Conservation (phyloP, 53 echinoderm and acorn worm species). For the Crossaster papposus region DNA sequence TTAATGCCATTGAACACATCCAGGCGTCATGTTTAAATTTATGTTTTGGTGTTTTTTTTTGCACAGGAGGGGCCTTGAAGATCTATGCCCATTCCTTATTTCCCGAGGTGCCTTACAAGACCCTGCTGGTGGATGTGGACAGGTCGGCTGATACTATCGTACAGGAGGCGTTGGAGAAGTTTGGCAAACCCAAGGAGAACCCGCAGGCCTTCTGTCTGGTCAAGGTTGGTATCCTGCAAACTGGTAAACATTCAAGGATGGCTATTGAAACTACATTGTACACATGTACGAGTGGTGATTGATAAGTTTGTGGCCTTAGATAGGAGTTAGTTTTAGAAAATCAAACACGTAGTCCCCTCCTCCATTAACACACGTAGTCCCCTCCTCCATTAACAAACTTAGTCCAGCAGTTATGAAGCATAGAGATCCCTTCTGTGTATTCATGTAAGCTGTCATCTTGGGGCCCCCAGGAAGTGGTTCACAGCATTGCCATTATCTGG, state of each 20-base stretch:
- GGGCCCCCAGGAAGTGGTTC: no score
- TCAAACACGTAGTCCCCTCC: no score
- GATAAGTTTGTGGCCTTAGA: no score
- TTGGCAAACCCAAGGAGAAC: conserved; percentile 85
- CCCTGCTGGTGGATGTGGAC: conserved; percentile 80
- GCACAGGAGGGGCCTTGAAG: conserved; percentile 87
- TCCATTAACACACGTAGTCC: no score
- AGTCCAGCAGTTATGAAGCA: no score
- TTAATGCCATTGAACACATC: not conserved
- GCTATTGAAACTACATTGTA: not conserved
- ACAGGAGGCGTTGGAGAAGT: conserved; percentile 84
- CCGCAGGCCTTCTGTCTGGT: conserved; percentile 81
- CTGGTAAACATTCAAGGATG: not conserved
- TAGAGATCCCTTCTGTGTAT: no score
- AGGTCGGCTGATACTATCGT: conserved; percentile 76
- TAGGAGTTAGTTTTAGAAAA: no score
- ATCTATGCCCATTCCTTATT: conserved; percentile 90
- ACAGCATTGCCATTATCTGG: no score
- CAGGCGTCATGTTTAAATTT: not conserved
- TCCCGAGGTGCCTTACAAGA: conserved; percentile 95
- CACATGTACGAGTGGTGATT: no score
- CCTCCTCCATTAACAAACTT: no score
- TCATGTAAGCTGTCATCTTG: no score
- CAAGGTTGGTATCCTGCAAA: conserved; percentile 68
- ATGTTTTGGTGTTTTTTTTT: not conserved